A percentile compares a stretch with the other conserved stretches of the same genome.
Conservation (phyloP, 2,888 invertebrate species). For the Frankliniella fusca region DNA sequence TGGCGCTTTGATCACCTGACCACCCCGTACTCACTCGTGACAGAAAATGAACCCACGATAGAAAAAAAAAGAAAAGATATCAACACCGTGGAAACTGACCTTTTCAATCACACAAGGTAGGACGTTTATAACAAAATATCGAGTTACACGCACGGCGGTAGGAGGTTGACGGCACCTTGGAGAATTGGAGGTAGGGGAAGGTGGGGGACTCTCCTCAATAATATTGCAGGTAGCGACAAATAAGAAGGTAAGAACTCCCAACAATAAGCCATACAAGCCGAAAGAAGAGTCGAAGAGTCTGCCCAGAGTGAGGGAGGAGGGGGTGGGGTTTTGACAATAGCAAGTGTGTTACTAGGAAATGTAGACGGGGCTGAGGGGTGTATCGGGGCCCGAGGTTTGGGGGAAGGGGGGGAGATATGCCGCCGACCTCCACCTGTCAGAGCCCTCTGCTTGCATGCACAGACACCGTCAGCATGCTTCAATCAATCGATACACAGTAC, state of each 20-base stretch:
- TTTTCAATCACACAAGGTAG: not conserved
- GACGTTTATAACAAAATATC: constrained; percentile 18
- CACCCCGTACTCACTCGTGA: not conserved
- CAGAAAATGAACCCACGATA: not conserved
- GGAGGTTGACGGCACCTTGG: not conserved
- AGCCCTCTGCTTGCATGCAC: too few relatives aligned
- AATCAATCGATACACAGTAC: too few relatives aligned
- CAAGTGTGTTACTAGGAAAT: constrained; percentile 1
- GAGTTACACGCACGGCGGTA: not conserved
- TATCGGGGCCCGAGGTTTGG: too few relatives aligned
- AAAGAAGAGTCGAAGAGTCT: not conserved
- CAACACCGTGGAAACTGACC: not conserved
- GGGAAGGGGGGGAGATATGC: too few relatives aligned
- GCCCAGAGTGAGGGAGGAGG: not conserved
- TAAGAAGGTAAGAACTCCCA: constrained; percentile 1
- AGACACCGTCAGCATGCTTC: too few relatives aligned
- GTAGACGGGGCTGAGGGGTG: too few relatives aligned
- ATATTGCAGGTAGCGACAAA: constrained; percentile 7
- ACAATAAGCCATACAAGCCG: not conserved
- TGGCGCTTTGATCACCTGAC: too few relatives aligned
- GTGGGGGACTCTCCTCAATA: not conserved
- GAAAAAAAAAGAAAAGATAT: not conserved
- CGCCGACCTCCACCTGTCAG: too few relatives aligned
- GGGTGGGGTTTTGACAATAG: not conserved
- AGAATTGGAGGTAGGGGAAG: not conserved